A percentile compares a stretch with the other conserved stretches of the same genome.
Evolutionary conservation across 2,888 invertebrate species (phyloP).

Genomic region (Nipponacmea schrenckii): DNA sequence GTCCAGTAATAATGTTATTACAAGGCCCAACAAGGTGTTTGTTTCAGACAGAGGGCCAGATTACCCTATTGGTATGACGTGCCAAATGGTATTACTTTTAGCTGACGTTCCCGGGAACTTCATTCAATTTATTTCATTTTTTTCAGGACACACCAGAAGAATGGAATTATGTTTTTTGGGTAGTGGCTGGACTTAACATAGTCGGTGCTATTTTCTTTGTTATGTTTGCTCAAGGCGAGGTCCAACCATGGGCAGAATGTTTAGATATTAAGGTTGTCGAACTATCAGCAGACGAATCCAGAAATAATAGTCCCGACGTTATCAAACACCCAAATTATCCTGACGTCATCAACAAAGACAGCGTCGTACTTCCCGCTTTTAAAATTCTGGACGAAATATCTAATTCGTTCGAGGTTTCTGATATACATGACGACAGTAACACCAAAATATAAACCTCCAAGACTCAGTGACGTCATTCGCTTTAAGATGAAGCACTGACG

Average conservation of each 20-base stretch:
- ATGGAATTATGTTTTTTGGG: constrained; percentile 87
- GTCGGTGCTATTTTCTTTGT: constrained; percentile 63
- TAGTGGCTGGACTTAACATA: constrained; percentile 74
- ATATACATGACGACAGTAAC: neutral
- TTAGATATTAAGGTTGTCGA: neutral
- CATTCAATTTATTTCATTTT: too few relatives aligned
- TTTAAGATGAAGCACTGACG: neutral
- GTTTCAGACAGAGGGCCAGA: too few relatives aligned
- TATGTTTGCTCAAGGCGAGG: constrained; percentile 55
- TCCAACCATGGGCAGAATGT: constrained; percentile 41
- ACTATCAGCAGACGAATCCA: neutral
- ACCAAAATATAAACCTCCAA: neutral
- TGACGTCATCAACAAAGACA: neutral
- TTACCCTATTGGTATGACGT: too few relatives aligned
- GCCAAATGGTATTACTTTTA: too few relatives aligned
- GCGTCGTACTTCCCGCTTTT: neutral
- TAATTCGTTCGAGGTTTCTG: neutral
- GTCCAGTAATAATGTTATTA: too few relatives aligned
- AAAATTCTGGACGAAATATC: neutral
- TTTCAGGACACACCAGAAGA: constrained; percentile 76
- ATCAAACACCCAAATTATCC: neutral
- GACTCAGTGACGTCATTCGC: neutral
- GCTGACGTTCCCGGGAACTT: too few relatives aligned
- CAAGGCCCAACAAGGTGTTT: too few relatives aligned
- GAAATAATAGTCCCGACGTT: neutral